Evolutionary conservation across 2,888 invertebrate species (phyloP), one percentile per base, ranked within the genome.

Genomic region (Pandemis corylana): DNA sequence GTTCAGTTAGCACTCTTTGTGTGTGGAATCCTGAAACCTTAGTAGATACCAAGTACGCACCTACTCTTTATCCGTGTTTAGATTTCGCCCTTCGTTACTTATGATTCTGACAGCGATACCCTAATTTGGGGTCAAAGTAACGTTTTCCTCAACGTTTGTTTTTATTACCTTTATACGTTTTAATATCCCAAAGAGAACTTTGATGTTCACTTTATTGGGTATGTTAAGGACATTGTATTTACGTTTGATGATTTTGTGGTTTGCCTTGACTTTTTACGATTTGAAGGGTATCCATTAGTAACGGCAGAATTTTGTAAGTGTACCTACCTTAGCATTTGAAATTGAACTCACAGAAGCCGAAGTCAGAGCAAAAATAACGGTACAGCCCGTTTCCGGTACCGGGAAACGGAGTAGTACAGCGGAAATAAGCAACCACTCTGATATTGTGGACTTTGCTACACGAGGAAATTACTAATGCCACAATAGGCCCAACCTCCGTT

Each of bases 81-180:
- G 20, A 20, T 53, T n/a, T 56, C 56, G 20, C 20, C 56, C 56
- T n/a, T 56, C 61, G 51, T 74, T 65, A 65, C 69, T 65, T 56
- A 36, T n/a, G 59, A 68, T 69, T 56, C 68, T 68, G 68, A 68
- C 64, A 59, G 49, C 68, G 67, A 66, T 74, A 69, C 65, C 69
- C 74, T 41, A 59, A 65, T 65, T 69, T 59, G 42, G 61, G 65
- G 69, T 66, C 69, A 69, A 49, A 51, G 68, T 76, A 76, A 56
- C 69, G 68, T 77, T 80, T 81, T 77, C 81, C 80, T 79, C 76
- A 77, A 72, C 67, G 56, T 56, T 62, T 72, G 56, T 56, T 72
- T 72, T 72, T 63, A 68, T 68, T 68, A 63, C 68, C 46, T 68
- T 28, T 68, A 64, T 64, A 56, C 62, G 56, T 15, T 62, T 72